Conservation (phyloP, 2,113 vertebrate genomes). For the Sylvia atricapilla region DNA sequence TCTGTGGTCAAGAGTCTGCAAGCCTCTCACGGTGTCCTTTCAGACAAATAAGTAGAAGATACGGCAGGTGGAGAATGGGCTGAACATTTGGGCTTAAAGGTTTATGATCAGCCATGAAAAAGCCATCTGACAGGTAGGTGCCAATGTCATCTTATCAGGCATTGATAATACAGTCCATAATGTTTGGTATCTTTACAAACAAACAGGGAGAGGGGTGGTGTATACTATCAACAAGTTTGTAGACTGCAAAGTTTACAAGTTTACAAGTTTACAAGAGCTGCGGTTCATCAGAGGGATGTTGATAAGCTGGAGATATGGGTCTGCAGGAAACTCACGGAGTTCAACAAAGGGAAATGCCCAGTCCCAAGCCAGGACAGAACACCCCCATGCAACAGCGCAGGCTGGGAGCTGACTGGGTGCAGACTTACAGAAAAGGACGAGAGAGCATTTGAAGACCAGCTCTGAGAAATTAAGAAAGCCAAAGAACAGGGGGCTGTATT, state of each 20-base stretch:
- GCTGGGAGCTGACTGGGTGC: neutral
- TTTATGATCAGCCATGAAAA: neutral
- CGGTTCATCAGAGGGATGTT: neutral
- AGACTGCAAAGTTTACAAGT: neutral
- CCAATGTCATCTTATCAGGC: neutral
- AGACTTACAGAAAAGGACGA: neutral
- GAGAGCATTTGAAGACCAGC: neutral
- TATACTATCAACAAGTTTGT: neutral
- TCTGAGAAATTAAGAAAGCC: neutral
- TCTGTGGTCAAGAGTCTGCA: neutral
- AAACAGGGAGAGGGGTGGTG: neutral
- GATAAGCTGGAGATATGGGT: neutral
- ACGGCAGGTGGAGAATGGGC: neutral
- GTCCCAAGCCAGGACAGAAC: neutral
- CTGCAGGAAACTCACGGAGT: neutral
- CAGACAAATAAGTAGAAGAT: neutral
- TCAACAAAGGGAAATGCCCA: neutral
- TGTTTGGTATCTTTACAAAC: neutral
- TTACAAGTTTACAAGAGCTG: neutral
- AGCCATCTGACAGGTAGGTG: neutral
- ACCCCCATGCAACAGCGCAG: neutral
- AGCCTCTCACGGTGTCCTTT: neutral
- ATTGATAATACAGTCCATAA: neutral
- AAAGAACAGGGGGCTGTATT: neutral
- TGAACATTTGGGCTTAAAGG: neutral